Conservation (phyloP, 2,113 vertebrate species). For the Glaucidium brasilianum region DNA sequence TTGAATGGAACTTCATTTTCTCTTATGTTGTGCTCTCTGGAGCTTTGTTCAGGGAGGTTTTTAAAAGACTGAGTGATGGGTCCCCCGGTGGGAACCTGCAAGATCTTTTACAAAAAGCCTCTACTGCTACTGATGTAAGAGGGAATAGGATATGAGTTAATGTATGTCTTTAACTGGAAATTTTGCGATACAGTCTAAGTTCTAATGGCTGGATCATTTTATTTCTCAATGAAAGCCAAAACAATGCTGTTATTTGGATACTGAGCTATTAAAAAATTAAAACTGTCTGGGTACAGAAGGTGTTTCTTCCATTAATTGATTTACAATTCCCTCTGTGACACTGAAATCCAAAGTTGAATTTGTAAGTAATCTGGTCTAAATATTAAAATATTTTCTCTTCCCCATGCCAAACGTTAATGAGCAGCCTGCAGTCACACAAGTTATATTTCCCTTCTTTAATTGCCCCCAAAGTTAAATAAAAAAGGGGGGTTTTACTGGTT, state of each 20-base stretch:
- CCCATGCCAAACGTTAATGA: slow-evolving; percentile 10
- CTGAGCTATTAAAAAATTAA: not conserved
- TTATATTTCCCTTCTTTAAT: slow-evolving; percentile 30
- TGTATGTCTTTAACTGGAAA: not conserved
- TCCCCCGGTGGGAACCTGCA: not conserved
- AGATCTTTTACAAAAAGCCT: not conserved
- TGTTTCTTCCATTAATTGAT: slow-evolving; percentile 14
- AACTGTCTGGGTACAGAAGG: not conserved
- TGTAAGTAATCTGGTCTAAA: slow-evolving; percentile 47
- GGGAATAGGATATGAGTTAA: not conserved
- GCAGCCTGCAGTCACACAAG: slow-evolving; percentile 11
- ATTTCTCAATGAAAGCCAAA: not conserved
- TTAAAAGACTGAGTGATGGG: not conserved
- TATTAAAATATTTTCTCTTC: slow-evolving; percentile 43
- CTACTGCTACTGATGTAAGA: not conserved
- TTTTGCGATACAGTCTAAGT: not conserved
- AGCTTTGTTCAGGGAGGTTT: not conserved
- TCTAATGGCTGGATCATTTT: not conserved
- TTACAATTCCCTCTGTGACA: not conserved
- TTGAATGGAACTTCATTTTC: not conserved
- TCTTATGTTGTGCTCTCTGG: not conserved
- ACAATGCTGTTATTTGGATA: not conserved
- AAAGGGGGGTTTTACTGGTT: not conserved
- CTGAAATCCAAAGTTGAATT: slow-evolving; percentile 46
- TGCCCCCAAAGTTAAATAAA: slow-evolving; percentile 36